Percentiles rank a stretch among this genome's conserved stretches.
Evolutionary conservation across 2,888 invertebrate species (phyloP).

Genomic region (Atethmia centrago): DNA sequence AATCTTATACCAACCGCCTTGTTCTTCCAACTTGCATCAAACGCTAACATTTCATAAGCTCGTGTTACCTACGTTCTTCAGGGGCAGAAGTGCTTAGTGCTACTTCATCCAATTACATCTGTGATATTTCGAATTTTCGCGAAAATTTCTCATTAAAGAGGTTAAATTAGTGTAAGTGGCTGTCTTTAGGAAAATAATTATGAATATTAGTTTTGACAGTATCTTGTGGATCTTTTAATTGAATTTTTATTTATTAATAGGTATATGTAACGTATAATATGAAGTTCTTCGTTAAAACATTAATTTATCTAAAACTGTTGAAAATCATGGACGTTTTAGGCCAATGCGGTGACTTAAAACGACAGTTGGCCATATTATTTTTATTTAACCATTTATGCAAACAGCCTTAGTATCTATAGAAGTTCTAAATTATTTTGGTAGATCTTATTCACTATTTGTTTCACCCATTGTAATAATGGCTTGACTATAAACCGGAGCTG

Average conservation of each 20-base stretch:
- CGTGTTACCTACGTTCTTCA: constrained; percentile 8
- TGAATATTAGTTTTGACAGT: not conserved
- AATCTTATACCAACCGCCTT: not conserved
- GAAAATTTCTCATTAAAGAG: constrained; percentile 31
- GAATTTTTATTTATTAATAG: not conserved
- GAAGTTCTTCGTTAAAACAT: not conserved
- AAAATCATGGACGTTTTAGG: not conserved
- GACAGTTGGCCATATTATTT: not conserved
- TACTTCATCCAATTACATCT: constrained; percentile 62
- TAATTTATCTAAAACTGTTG: no score
- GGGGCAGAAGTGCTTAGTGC: constrained; percentile 30
- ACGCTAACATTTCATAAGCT: constrained; percentile 21
- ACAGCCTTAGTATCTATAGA: not conserved
- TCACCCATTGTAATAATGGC: not conserved
- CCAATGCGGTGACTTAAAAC: not conserved
- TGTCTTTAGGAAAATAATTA: not conserved
- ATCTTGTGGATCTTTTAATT: not conserved
- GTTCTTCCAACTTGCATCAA: constrained; percentile 36
- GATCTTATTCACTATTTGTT: not conserved
- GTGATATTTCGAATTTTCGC: constrained; percentile 26
- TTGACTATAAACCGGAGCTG: not conserved
- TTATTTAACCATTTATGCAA: not conserved
- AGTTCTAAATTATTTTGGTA: not conserved
- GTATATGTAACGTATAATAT: not conserved
- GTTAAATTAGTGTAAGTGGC: not conserved